These are phyloP conservation scores for Pristionchus exspectatus DNA, from an alignment of 2,888 invertebrate species.

Conservation along the genomic window DNA sequence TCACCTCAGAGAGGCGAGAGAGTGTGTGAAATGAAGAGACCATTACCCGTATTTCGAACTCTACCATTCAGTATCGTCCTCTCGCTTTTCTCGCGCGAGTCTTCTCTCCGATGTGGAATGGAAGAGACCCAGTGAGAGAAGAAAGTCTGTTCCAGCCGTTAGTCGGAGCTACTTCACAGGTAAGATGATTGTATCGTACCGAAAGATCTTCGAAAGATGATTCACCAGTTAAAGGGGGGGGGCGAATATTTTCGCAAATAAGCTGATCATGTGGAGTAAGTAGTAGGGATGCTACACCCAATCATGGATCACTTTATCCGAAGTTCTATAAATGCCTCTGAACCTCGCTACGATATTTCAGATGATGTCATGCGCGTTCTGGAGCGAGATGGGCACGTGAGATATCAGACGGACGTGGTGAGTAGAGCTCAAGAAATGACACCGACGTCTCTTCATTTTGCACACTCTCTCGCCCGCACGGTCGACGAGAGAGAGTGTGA, in stretches of 20 bases:
- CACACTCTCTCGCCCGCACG: no score
- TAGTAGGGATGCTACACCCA: no score
- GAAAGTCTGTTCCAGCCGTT: background rate
- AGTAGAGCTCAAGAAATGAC: no score
- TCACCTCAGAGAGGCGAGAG: background rate
- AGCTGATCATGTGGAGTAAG: no score
- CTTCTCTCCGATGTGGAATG: slow-evolving; percentile 12
- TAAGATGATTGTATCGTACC: background rate
- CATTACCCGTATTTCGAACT: no score
- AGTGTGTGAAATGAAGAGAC: background rate
- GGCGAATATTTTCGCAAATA: no score
- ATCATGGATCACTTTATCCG: no score
- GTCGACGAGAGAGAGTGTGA: no score
- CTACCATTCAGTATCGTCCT: slow-evolving; percentile 21
- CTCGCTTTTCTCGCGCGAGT: slow-evolving; percentile 11
- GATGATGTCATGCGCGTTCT: slow-evolving; percentile 63
- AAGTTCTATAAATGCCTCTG: no score
- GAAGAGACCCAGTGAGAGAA: background rate
- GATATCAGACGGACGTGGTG: slow-evolving; percentile 64
- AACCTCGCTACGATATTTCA: slow-evolving; percentile 47
- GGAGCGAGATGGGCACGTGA: slow-evolving; percentile 60
- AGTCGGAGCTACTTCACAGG: slow-evolving; percentile 42
- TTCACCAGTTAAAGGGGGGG: no score
- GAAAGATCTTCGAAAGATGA: no score
- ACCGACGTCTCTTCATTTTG: no score